Evolutionary conservation across 2,113 vertebrate species (phyloP).

Genomic region (Serilophus lunatus): DNA sequence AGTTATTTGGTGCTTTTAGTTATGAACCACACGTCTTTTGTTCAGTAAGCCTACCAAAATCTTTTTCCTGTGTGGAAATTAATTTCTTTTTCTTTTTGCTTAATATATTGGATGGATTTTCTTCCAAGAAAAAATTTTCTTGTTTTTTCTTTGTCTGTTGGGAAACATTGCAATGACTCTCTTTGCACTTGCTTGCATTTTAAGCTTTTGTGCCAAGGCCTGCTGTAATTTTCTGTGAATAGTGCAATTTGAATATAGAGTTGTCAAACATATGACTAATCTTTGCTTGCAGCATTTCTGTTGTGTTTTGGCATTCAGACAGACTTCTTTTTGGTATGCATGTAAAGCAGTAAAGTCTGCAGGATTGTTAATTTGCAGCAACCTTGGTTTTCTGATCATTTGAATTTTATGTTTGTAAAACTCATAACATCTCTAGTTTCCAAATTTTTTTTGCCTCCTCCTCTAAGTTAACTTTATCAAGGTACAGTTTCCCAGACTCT

Average conservation of each 20-base stretch:
- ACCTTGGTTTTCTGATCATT: not conserved
- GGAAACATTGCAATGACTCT: not conserved
- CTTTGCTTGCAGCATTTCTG: slow-evolving; percentile 25
- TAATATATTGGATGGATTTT: not conserved
- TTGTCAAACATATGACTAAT: slow-evolving; percentile 44
- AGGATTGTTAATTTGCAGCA: not conserved
- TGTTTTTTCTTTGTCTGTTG: not conserved
- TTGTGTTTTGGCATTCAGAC: slow-evolving; percentile 39
- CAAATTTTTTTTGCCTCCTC: not conserved
- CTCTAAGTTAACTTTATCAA: not conserved
- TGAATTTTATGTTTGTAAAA: not conserved
- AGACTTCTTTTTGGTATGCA: not conserved
- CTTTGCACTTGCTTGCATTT: not conserved
- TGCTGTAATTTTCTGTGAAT: not conserved
- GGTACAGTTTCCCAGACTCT: not conserved
- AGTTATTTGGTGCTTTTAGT: not conserved
- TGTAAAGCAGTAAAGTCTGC: not conserved
- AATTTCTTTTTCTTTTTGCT: not conserved
- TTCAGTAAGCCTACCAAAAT: not conserved
- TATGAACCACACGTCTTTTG: not conserved
- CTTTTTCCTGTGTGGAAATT: not conserved
- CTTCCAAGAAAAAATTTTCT: not conserved
- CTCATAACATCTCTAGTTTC: not conserved
- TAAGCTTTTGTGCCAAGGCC: not conserved
- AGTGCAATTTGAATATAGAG: not conserved